Base-by-base conservation (phyloP, 2,888 invertebrate species). In the Eupithecia inturbata region DNA sequence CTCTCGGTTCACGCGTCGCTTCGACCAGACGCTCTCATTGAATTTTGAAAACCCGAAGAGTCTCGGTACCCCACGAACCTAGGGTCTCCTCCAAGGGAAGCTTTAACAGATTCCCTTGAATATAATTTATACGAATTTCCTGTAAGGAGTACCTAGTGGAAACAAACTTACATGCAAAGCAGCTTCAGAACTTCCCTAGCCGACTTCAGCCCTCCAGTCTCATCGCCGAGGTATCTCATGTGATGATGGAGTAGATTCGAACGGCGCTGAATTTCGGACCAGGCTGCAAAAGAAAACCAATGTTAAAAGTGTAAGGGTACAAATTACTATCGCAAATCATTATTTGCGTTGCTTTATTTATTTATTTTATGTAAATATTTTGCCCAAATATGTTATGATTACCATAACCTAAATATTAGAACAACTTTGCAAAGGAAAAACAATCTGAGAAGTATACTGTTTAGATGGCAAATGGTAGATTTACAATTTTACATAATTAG, bases 241-340 rank as follows among this genome's bases (percentile, higher is more conserved):
- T 97, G 97, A 84, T 97, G 96, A 85, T 97, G 98, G 0, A 97
- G 89, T 7, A 98, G 91, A 60, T 95, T 95, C 0, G 96, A 95
- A 7, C 97, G 95, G 68, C 91, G 95, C 12, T 94, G 91, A 74
- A 96, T 95, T 45, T 88, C 88, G 19, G 88, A 86, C 92, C 92
- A 92, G 64, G 92, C 95, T 92, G 83, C 1, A 83, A 85, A 41
- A 19, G 60, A 79, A 67, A 67, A 28, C 68, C 6, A 53, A 62
- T 26, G 28, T 33, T 67, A 67, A 31, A 12, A 19, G 14, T 14
- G 12, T 3, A 19, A 1, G 9, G n/a, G 49, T 6, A 68, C 67
- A 19, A 71, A 5, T 60, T 62, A 60, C 28, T 31, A 33, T 12
- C 4, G 19, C 31, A 62, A 31, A 19, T n/a, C n/a, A n/a, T n/a